These are phyloP conservation scores for Dynastes maya DNA, from an alignment of 2,888 invertebrate species.

Conservation along the genomic window DNA sequence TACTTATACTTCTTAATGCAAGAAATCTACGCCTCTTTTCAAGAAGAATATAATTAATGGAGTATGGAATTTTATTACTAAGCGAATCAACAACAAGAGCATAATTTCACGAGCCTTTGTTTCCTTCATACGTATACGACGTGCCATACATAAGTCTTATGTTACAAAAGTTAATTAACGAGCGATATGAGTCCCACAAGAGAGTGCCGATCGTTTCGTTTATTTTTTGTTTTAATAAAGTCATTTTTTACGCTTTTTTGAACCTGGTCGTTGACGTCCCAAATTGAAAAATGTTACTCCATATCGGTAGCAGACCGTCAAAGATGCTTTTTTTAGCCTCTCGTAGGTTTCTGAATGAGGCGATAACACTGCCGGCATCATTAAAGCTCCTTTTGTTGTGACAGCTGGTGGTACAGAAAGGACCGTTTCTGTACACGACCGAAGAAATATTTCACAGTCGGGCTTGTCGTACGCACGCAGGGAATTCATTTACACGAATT, in stretches of 20 bases:
- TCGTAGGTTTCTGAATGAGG: conserved; percentile 27
- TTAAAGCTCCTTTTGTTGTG: conserved; percentile 42
- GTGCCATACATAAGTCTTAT: conserved; percentile 30
- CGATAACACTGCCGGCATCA: conserved; percentile 43
- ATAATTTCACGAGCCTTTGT: conserved; percentile 1
- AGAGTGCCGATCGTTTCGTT: neutral
- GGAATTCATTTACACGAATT: neutral
- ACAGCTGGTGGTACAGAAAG: conserved; percentile 32
- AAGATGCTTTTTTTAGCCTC: conserved; percentile 28
- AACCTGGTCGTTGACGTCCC: conserved; percentile 40
- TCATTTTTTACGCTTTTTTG: conserved; percentile 36
- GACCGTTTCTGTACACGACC: conserved; percentile 9
- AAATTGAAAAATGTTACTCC: conserved; percentile 44
- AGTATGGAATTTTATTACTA: neutral
- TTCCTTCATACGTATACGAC: conserved; percentile 1
- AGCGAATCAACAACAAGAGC: neutral
- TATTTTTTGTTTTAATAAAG: conserved; percentile 41
- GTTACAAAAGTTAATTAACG: conserved; percentile 40
- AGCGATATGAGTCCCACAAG: conserved; percentile 28
- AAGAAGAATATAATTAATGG: neutral
- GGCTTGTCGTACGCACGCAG: neutral
- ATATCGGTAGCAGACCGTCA: conserved; percentile 43
- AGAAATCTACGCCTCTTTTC: neutral
- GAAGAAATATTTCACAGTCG: conserved; percentile 16
- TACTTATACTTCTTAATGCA: neutral